A percentile compares a stretch with the other conserved stretches of the same genome.
Conservation (phyloP, 2,888 invertebrate species). For the Synergus gifuensis region DNA sequence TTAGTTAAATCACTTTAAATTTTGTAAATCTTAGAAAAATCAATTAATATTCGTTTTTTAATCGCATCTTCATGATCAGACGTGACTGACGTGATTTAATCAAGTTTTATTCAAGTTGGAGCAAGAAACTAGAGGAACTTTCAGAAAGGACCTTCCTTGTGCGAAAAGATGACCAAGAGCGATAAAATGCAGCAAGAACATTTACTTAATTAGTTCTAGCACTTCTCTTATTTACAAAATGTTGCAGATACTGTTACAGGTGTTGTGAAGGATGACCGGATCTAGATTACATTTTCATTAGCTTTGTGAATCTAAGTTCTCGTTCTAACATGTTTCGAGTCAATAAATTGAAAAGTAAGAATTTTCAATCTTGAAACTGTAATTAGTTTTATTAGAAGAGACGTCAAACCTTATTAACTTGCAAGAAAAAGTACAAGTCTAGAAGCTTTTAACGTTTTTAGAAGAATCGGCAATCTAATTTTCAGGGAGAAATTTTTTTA, state of each 20-base stretch:
- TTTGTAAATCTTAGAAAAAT: too few species aligned
- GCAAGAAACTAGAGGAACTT: not conserved
- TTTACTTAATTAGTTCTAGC: constrained; percentile 9
- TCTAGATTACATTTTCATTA: not conserved
- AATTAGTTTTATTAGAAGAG: not conserved
- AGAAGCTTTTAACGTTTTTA: too few species aligned
- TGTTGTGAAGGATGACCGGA: not conserved
- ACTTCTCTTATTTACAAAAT: not conserved
- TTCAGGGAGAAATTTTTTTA: not conserved
- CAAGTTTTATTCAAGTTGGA: not conserved
- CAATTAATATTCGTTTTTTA: too few species aligned
- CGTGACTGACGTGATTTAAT: not conserved
- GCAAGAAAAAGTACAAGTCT: too few species aligned
- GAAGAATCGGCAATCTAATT: too few species aligned
- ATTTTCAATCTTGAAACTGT: too few species aligned
- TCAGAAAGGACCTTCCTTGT: not conserved
- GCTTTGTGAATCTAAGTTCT: not conserved
- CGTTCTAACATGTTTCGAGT: too few species aligned
- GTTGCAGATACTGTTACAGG: not conserved
- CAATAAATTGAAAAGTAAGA: too few species aligned
- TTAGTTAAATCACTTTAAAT: too few species aligned
- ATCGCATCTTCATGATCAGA: too few species aligned
- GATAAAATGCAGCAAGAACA: constrained; percentile 8
- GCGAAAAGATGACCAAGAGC: not conserved
- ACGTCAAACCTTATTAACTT: too few species aligned